Conservation (phyloP, 2,797 vertebrate species). For the Tangara arthus region DNA sequence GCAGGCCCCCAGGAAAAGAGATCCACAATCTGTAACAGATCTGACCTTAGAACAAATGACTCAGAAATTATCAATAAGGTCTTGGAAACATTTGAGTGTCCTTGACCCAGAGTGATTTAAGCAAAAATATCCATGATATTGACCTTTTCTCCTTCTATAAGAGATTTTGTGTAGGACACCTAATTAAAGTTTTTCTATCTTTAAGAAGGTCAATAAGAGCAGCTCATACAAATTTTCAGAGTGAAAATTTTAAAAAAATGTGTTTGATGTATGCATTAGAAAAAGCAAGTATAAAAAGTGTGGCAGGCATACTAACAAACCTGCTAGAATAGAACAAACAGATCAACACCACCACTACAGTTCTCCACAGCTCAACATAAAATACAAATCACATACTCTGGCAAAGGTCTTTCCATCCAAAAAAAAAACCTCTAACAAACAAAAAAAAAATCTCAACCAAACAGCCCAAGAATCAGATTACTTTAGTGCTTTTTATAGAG, state of each 20-base stretch:
- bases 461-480: not conserved
- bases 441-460: not conserved
- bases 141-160: not conserved
- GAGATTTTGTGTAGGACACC: not conserved
- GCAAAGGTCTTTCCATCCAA: not conserved
- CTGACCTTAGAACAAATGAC: not conserved
- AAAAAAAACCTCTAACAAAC: not conserved
- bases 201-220: conserved; percentile 57
- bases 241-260: not conserved
- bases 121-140: not conserved
- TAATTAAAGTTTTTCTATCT: conserved; percentile 65
- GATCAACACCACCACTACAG: not conserved
- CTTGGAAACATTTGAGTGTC: not conserved
- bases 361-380: not conserved
- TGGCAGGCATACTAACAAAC: not conserved
- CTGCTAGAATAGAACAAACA: not conserved
- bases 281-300: not conserved
- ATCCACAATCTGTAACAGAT: not conserved
- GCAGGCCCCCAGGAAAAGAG: not conserved
- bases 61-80: not conserved
- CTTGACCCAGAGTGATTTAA: not conserved
- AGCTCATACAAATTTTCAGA: conserved; percentile 65
- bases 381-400: not conserved
- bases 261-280: not conserved
- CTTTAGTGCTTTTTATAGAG: not conserved